Evolutionary conservation across 1,140 invertebrate species (phyloP).

Genomic region (Drosophila murphyi): DNA sequence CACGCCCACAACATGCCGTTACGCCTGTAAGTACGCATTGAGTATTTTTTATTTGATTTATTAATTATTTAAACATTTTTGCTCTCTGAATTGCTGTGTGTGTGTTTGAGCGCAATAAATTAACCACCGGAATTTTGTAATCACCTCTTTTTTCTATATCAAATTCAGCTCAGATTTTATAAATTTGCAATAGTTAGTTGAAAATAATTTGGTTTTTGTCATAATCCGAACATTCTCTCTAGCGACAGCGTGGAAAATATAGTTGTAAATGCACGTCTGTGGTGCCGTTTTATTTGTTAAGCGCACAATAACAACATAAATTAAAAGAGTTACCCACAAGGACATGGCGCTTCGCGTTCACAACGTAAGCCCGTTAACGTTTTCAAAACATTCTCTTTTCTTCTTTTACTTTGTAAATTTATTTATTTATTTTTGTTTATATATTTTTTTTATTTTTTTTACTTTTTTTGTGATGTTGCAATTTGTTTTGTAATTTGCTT

Average conservation of each 20-base stretch:
- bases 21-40: constrained; percentile 53
- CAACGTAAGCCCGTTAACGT: constrained; percentile 18
- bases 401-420: constrained; percentile 28
- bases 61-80: constrained; percentile 35
- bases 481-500: constrained; percentile 41
- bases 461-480: constrained; percentile 32
- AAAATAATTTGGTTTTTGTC: constrained; percentile 37
- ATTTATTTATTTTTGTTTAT: constrained; percentile 36
- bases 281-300: constrained; percentile 44
- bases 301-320: constrained; percentile 54
- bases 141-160: constrained; percentile 19
- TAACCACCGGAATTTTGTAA: constrained; percentile 23
- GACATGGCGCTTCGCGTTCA: constrained; percentile 55
- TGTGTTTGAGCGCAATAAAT: constrained; percentile 30
- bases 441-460: constrained; percentile 12
- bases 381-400: constrained; percentile 36
- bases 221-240: constrained; percentile 26
- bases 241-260: constrained; percentile 48
- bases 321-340: constrained; percentile 54
- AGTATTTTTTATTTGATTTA: constrained; percentile 8
- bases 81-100: constrained; percentile 18
- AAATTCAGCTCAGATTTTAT: constrained; percentile 23
- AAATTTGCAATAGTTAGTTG: constrained; percentile 34
- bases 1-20: constrained; percentile 40
- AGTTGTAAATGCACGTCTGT: constrained; percentile 44